Evolutionary conservation across 2,888 invertebrate genomes (phyloP), one percentile per base, ranked within the genome.

Genomic region (Athetis lepigone): DNA sequence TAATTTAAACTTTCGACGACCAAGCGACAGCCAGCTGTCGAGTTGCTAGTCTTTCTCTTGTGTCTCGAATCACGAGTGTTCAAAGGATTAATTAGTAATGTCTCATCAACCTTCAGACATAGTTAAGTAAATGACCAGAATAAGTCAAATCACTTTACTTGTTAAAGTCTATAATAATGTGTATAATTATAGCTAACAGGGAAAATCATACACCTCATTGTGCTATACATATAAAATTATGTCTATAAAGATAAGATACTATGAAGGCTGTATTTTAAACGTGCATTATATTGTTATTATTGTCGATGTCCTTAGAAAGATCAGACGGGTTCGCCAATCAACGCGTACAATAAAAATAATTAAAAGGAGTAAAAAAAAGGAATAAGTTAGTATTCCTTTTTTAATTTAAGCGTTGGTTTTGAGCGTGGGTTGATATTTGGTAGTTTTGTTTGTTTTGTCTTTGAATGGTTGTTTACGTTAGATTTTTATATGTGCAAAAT

Each of bases 211-310:
- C 11, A 70, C 21, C 16, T 58, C 19, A 60, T 16, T 4, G 1
- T 8, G 27, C 13, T 4, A 27, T 42, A n/a, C n/a, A n/a, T n/a
- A n/a, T 36, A 19, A 18, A 23, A 8, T 27, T 43, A 37, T 36
- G 18, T 27, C 2, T 21, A 42, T n/a, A 70, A 59, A 56, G 55
- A 76, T 63, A 76, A 76, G 50, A 27, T 19, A 47, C 36, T 39
- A 55, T 23, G 36, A 37, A 51, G 42, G 19, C 42, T 55, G 37
- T 42, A 55, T 61, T 70, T 55, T 25, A 52, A 36, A 33, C 8
- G 19, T 33, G 42, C 27, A 61, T 39, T 27, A 37, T 50, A 50
- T 19, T 4, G 42, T 55, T 47, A 47, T 46, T 55, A 75, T n/a
- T 52, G 37, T 11, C 8, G 16, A 39, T 62, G 39, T 51, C 40